Percentiles rank a stretch among this genome's conserved stretches.
Evolutionary conservation across 2,113 vertebrate genomes (phyloP).

Genomic region (Desmodus rotundus): DNA sequence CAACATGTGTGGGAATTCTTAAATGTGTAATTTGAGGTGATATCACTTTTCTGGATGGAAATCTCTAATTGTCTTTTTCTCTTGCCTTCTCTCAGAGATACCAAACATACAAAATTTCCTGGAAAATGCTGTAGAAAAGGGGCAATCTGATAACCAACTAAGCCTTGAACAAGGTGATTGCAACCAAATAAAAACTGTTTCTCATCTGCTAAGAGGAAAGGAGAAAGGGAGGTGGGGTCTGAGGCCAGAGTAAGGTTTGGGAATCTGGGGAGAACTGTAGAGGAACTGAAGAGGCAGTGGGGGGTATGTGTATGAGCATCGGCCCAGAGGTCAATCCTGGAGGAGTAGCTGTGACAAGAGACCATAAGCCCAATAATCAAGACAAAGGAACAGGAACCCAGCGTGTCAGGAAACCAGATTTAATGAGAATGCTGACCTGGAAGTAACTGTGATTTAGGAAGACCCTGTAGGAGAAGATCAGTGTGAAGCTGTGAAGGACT

Average conservation of each 20-base stretch:
- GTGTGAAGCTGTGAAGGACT: background rate
- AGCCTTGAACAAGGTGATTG: conserved; percentile 35
- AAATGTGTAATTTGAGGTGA: background rate
- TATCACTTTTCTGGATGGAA: background rate
- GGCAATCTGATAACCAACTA: background rate
- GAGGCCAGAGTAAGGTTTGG: background rate
- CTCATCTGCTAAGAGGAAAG: too few relatives aligned
- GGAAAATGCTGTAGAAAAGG: background rate
- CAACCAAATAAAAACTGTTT: too few relatives aligned
- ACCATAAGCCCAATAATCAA: background rate
- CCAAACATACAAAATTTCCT: background rate
- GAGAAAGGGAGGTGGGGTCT: too few relatives aligned
- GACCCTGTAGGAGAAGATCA: background rate
- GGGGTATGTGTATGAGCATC: background rate
- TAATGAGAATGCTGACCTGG: background rate
- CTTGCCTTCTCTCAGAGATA: background rate
- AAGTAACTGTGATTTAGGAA: background rate
- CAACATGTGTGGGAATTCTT: background rate
- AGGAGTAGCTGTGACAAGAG: background rate
- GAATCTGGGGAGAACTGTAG: background rate
- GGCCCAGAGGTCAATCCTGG: background rate
- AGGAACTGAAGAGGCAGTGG: background rate
- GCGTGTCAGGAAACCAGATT: background rate
- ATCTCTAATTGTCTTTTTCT: background rate
- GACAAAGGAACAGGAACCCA: too few relatives aligned